Base-by-base conservation (phyloP, 1,140 invertebrate genomes). In the Bombus breviceps region DNA sequence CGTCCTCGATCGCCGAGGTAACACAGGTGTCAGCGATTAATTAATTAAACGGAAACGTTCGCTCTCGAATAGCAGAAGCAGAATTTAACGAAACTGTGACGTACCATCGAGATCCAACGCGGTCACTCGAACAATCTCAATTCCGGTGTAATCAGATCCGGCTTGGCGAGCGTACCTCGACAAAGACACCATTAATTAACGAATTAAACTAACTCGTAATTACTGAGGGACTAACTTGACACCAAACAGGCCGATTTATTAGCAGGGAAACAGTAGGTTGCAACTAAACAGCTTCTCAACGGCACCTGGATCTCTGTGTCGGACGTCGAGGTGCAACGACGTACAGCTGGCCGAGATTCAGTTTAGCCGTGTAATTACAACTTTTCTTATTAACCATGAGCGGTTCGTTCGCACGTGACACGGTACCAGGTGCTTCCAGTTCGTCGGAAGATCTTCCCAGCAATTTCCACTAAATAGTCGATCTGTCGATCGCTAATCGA, bases 101-200 rank as follows among this genome's bases (percentile, higher is more conserved):
- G 10, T 4, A 22, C 18, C 32, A 25, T 37, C 0, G 13, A 68
- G 18, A 34, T 9, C 0, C 25, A 28, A n/a, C 59, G 25, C 22
- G 34, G 28, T 34, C 32, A 68, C 39, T 73, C 43, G 28, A 47
- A 13, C 39, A 4, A 3, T 25, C 15, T 25, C 5, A 2, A 15
- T 28, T 41, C 6, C 37, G 1, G 3, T 25, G 32, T 41, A 41
- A 71, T 71, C 69, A 41, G 37, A 37, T 41, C 10, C 4, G 39
- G 25, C 37, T 71, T 62, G 28, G 32, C 39, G 39, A n/a, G 39
- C 41, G 18, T 28, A n/a, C 6, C 25, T n/a, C 39, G 43, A 32
- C 71, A 73, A 73, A 43, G 15, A 25, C 37, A n/a, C 71, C n/a
- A 43, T 73, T 73, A 41, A 73, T 73, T 73, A 73, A 73, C 22